Evolutionary conservation across 2,888 invertebrate genomes (phyloP).

Genomic region (Pristionchus japonicus): DNA sequence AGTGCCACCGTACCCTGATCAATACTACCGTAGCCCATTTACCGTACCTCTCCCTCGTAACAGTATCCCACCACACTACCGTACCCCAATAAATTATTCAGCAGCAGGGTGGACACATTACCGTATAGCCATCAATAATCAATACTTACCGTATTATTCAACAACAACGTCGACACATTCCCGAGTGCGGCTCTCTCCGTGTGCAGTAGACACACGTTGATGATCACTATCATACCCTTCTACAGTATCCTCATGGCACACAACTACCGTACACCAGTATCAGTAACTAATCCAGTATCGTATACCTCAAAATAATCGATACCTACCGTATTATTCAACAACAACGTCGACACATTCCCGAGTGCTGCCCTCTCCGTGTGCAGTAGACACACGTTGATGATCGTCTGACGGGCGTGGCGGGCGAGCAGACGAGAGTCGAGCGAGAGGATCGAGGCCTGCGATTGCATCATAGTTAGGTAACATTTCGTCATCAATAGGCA

Average conservation of each 20-base stretch:
- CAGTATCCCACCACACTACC: background rate
- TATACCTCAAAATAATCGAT: background rate
- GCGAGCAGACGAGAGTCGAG: conserved; percentile 46
- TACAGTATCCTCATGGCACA: background rate
- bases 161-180: background rate
- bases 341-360: conserved; percentile 55
- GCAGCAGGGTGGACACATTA: too few relatives aligned
- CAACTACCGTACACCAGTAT: background rate
- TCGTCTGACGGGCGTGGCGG: conserved; percentile 79
- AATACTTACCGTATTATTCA: background rate
- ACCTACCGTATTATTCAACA: conserved; percentile 58
- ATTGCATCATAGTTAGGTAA: background rate
- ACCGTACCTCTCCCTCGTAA: background rate
- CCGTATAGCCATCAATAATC: background rate
- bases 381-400: conserved; percentile 91
- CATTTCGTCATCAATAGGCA: too few relatives aligned
- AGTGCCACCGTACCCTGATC: background rate
- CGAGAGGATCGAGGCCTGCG: conserved; percentile 44
- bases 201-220: conserved; percentile 88
- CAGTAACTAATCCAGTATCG: too few relatives aligned
- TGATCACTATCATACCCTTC: conserved; percentile 77
- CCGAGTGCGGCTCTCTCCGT: conserved; percentile 55
- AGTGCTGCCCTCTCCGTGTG: conserved; percentile 55
- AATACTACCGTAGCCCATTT: too few relatives aligned
- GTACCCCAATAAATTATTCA: too few relatives aligned